Conservation (phyloP, 2,113 vertebrate genomes). For the Apeltes quadracus region DNA sequence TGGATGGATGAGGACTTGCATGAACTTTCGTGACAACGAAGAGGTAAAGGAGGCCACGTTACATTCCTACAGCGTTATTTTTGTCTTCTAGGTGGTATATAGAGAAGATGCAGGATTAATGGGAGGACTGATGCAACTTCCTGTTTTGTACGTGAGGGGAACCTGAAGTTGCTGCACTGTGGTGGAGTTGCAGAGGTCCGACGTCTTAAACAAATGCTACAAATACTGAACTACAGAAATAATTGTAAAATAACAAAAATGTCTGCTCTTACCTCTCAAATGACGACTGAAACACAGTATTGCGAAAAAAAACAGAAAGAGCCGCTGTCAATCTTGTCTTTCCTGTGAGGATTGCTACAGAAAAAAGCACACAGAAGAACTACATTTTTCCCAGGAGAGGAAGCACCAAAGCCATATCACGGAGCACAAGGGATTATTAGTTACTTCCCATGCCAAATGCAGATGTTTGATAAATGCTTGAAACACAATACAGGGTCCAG, state of each 20-base stretch:
- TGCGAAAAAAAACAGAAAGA: slow-evolving; percentile 1
- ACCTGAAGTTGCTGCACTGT: slow-evolving; percentile 4
- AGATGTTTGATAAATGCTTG: background rate
- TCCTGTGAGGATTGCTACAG: slow-evolving; percentile 5
- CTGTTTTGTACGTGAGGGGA: slow-evolving; percentile 19
- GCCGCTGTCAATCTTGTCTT: background rate
- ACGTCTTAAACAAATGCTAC: slow-evolving; percentile 27
- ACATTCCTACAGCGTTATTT: slow-evolving; percentile 47
- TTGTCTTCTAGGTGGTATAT: slow-evolving; percentile 62
- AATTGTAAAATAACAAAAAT: background rate
- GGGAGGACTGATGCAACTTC: slow-evolving; percentile 11
- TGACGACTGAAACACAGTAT: background rate
- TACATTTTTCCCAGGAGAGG: background rate
- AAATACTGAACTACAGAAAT: slow-evolving; percentile 10
- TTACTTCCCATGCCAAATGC: background rate
- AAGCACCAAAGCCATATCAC: slow-evolving; percentile 18
- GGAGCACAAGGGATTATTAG: background rate
- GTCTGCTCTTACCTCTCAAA: background rate
- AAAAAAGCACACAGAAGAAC: slow-evolving; percentile 9
- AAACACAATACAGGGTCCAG: slow-evolving; percentile 10
- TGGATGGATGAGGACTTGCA: slow-evolving; percentile 42
- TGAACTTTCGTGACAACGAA: slow-evolving; percentile 43
- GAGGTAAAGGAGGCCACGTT: slow-evolving; percentile 18
- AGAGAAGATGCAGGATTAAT: slow-evolving; percentile 43
- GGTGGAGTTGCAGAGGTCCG: slow-evolving; percentile 1